A percentile compares a stretch with the other conserved stretches of the same genome.
phyloP scores from a whole-genome alignment of 2,797 vertebrate species.

The Paedocypris micromegethes region DNA sequence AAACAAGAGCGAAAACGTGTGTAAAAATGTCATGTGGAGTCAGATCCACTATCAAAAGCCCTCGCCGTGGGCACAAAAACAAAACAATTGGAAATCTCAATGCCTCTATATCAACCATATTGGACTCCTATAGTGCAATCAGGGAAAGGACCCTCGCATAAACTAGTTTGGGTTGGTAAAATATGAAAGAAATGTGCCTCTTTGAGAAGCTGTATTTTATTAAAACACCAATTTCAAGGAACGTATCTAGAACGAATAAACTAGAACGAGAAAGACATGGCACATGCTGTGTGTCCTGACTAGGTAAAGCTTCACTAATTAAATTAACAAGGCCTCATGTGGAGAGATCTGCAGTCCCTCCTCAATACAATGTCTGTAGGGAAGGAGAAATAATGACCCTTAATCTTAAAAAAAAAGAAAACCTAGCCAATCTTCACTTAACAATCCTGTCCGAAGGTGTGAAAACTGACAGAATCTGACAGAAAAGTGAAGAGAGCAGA shows the following conservation, averaged over 20 bases:
- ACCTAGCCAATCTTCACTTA: not conserved
- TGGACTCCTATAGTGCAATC: no score
- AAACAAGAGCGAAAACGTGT: slow-evolving; percentile 11
- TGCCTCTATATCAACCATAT: no score
- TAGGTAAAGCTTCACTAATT: slow-evolving; percentile 38
- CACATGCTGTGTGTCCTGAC: slow-evolving; percentile 8
- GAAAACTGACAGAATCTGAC: not conserved
- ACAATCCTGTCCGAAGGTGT: slow-evolving; percentile 6
- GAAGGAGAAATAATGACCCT: slow-evolving; percentile 30
- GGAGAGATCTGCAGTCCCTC: not conserved
- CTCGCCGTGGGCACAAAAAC: slow-evolving; percentile 11
- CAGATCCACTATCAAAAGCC: slow-evolving; percentile 14
- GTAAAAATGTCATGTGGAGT: slow-evolving; percentile 8
- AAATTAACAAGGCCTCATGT: slow-evolving; percentile 26
- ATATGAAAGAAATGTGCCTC: no score
- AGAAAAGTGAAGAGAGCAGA: not conserved
- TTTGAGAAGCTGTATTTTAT: no score
- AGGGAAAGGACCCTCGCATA: no score
- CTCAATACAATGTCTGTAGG: slow-evolving; percentile 10
- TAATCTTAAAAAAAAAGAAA: slow-evolving; percentile 20
- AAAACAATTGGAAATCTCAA: slow-evolving; percentile 13
- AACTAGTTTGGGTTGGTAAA: no score
- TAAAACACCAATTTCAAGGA: no score
- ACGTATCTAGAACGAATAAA: no score
- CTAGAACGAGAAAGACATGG: not conserved